Evolutionary conservation across 1,140 invertebrate genomes (phyloP).

Genomic region (Branchinecta lindahli): DNA sequence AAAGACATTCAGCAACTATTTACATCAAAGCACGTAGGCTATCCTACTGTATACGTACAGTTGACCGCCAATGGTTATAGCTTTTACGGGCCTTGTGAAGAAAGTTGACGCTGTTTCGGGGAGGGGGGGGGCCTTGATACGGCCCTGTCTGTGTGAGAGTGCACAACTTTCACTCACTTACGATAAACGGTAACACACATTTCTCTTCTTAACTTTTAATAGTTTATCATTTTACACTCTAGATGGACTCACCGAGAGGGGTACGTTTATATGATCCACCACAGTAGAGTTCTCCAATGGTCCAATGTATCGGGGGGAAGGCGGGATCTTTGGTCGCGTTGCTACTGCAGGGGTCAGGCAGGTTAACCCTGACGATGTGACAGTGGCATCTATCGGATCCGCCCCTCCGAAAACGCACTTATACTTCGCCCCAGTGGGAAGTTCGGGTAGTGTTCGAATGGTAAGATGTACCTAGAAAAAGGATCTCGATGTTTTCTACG

Average conservation of each 20-base stretch:
- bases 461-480: conserved; percentile 52
- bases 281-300: conserved; percentile 21
- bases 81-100: too few species aligned
- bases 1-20: too few species aligned
- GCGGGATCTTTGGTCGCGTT: conserved; percentile 61
- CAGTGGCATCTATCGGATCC: conserved; percentile 67
- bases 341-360: conserved; percentile 66
- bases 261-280: conserved; percentile 72
- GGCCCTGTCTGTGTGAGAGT: too few species aligned
- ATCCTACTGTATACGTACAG: too few species aligned
- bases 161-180: too few species aligned
- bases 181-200: too few species aligned
- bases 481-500: background rate
- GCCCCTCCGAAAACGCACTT: conserved; percentile 79
- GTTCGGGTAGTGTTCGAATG: conserved; percentile 72
- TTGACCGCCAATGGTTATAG: too few species aligned
- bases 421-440: conserved; percentile 75
- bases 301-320: conserved; percentile 30
- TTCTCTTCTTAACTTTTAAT: too few species aligned
- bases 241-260: conserved; percentile 46
- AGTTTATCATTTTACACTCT: too few species aligned
- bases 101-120: too few species aligned
- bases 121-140: too few species aligned
- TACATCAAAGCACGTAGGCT: too few species aligned
- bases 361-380: conserved; percentile 58